Evolutionary conservation across 2,888 invertebrate species (phyloP).

Genomic region (Parapristionchus giblindavisi): DNA sequence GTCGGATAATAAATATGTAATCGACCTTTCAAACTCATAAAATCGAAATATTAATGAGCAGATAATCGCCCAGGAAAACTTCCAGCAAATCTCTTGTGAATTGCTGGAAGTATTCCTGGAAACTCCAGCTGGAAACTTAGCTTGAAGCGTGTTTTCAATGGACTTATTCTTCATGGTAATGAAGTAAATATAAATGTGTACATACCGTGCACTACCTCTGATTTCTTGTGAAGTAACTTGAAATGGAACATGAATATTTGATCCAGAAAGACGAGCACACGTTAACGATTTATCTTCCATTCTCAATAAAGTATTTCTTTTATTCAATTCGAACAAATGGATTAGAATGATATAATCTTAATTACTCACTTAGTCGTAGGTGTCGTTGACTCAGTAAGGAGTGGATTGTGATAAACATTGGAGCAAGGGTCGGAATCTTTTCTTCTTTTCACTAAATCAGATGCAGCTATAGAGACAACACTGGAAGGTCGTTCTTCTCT

Average conservation of each 20-base stretch:
- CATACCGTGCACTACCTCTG: not conserved
- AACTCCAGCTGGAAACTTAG: no score
- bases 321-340: not conserved
- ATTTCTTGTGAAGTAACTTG: conserved; percentile 24
- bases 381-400: not conserved
- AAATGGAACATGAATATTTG: conserved; percentile 27
- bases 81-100: no score
- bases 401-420: conserved; percentile 29
- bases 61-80: no score
- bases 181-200: not conserved
- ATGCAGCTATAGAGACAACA: conserved; percentile 1
- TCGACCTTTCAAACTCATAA: no score
- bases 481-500: conserved; percentile 1
- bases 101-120: no score
- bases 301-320: not conserved
- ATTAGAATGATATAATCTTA: not conserved
- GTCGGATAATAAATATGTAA: no score
- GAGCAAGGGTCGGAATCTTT: conserved; percentile 2
- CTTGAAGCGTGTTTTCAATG: no score
- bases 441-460: conserved; percentile 14
- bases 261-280: conserved; percentile 3
- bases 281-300: not conserved
- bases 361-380: not conserved
- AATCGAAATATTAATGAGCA: no score
- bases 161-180: no score